Conservation (phyloP, 2,888 invertebrate species). For the Hydroisotoma schaefferi region DNA sequence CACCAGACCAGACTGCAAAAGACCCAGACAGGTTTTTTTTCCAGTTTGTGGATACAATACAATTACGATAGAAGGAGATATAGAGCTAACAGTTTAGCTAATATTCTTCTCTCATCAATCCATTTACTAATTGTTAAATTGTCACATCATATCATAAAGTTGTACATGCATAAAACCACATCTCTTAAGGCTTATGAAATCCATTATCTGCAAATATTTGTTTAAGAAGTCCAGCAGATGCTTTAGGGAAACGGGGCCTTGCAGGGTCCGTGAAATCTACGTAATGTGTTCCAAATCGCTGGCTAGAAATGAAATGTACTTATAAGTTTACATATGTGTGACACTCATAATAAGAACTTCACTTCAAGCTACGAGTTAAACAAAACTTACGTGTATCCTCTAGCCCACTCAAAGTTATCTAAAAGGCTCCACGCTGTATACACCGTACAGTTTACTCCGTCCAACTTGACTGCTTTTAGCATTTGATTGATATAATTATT, state of each 20-base stretch:
- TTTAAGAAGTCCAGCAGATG: slow-evolving; percentile 12
- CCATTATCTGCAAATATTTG: slow-evolving; percentile 18
- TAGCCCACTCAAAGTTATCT: slow-evolving; percentile 30
- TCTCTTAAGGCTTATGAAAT: slow-evolving; percentile 4
- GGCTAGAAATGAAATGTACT: too few species aligned
- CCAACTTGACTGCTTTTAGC: slow-evolving; percentile 41
- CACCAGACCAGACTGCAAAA: too few species aligned
- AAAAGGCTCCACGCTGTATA: slow-evolving; percentile 27
- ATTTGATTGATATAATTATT: slow-evolving; percentile 41
- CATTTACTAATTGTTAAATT: too few species aligned
- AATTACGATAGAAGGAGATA: too few species aligned
- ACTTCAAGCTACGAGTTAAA: not conserved
- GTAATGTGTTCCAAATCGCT: slow-evolving; percentile 4
- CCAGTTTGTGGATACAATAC: too few species aligned
- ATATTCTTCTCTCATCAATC: too few species aligned
- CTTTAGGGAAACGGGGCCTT: slow-evolving; percentile 12
- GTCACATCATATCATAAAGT: not conserved
- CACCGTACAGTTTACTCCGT: slow-evolving; percentile 35
- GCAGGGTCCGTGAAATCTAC: slow-evolving; percentile 3
- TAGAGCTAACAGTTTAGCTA: too few species aligned
- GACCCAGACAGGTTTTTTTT: too few species aligned
- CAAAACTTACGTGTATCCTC: not conserved
- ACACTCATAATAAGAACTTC: not conserved
- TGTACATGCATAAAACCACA: not conserved
- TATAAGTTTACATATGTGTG: too few species aligned